These are phyloP conservation scores for Carcinoscorpius rotundicauda DNA, from an alignment of 1,140 invertebrate genomes.

Conservation along the genomic window DNA sequence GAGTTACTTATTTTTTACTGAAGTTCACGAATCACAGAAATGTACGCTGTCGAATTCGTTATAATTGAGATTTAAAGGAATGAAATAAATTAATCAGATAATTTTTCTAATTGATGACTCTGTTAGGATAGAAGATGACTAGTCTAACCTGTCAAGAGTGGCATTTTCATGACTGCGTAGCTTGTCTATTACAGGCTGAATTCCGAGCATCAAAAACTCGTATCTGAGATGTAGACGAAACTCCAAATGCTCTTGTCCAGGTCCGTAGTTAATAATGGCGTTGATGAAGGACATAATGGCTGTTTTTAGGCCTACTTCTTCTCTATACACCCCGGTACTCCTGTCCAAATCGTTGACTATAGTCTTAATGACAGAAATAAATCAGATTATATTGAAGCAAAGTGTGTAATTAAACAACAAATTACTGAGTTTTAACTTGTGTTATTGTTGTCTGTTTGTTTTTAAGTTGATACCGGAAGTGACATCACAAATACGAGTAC, in stretches of 20 bases:
- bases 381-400: no score
- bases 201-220: slow-evolving; percentile 92
- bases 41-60: no score
- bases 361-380: slow-evolving; percentile 38
- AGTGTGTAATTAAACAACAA: no score
- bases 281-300: slow-evolving; percentile 98
- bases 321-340: slow-evolving; percentile 71
- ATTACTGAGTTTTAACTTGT: no score
- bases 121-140: neutral
- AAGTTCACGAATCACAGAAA: no score
- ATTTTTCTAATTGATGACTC: neutral
- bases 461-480: no score
- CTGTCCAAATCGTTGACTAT: slow-evolving; percentile 88
- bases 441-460: neutral
- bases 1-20: no score
- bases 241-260: slow-evolving; percentile 88
- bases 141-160: slow-evolving; percentile 60
- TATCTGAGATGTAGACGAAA: slow-evolving; percentile 91
- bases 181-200: slow-evolving; percentile 91
- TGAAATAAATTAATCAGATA: neutral
- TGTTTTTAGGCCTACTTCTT: slow-evolving; percentile 84
- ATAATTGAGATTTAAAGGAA: no score
- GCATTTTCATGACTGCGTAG: slow-evolving; percentile 83
- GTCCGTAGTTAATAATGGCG: slow-evolving; percentile 89
- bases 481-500: no score